phyloP scores from a whole-genome alignment of 1,140 invertebrate species.

The Chironomus tepperi region DNA sequence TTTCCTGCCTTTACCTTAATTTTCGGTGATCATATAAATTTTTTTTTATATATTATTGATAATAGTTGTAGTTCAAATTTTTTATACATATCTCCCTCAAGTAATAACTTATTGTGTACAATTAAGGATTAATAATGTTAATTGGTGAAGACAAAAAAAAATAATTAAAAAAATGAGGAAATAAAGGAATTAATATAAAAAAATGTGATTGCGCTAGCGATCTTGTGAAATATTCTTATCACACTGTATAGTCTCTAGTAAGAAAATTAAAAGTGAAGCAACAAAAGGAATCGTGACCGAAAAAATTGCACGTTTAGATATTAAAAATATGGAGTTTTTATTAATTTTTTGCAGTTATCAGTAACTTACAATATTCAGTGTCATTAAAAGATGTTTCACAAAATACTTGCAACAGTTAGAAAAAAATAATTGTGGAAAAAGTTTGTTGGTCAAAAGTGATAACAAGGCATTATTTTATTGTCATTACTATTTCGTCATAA shows the following conservation, averaged over 20 bases:
- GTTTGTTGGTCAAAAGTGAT: not conserved
- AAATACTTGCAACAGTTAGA: conserved; percentile 17
- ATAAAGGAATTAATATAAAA: not conserved
- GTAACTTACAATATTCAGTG: not conserved
- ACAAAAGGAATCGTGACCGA: not conserved
- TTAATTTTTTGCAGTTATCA: conserved; percentile 18
- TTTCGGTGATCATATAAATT: too few species aligned
- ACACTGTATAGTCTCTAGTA: not conserved
- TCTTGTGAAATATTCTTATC: conserved; percentile 20
- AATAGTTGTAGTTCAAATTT: too few species aligned
- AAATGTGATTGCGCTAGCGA: not conserved
- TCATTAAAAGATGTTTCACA: conserved; percentile 21
- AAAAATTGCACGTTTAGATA: conserved; percentile 14
- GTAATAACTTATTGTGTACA: not conserved
- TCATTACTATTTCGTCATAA: not conserved
- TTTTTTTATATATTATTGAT: too few species aligned
- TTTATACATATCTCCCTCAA: too few species aligned
- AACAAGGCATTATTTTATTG: not conserved
- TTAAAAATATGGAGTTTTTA: not conserved
- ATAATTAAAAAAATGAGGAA: not conserved
- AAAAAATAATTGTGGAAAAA: not conserved
- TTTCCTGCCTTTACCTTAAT: not conserved
- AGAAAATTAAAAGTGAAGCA: conserved; percentile 1
- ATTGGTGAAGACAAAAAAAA: not conserved
- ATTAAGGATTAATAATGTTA: not conserved